Conservation (phyloP, 2,888 invertebrate genomes). For the Abrostola triplasia region DNA sequence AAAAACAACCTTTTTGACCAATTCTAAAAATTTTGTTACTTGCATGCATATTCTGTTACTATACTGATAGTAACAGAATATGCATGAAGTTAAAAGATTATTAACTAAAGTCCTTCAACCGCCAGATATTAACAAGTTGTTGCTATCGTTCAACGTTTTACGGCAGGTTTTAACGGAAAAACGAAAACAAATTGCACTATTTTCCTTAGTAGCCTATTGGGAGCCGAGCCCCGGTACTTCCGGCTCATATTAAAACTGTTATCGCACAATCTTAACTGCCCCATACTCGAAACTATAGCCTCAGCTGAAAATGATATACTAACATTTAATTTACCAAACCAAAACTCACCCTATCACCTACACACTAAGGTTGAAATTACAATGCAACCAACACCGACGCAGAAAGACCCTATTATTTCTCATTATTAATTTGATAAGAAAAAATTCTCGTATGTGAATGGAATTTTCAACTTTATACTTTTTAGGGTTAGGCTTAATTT, state of each 20-base stretch:
- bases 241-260: slow-evolving; percentile 87
- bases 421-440: slow-evolving; percentile 86
- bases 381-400: slow-evolving; percentile 24
- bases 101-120: neutral
- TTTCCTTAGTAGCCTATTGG: slow-evolving; percentile 73
- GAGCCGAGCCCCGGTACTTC: slow-evolving; percentile 75
- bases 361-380: slow-evolving; percentile 59
- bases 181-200: slow-evolving; percentile 77
- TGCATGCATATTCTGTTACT: too few relatives aligned
- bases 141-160: slow-evolving; percentile 35
- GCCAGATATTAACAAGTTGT: slow-evolving; percentile 16
- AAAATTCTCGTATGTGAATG: slow-evolving; percentile 64
- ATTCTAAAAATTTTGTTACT: too few relatives aligned
- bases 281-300: slow-evolving; percentile 84
- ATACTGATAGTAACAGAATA: too few relatives aligned
- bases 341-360: slow-evolving; percentile 65
- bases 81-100: neutral
- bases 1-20: too few relatives aligned
- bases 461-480: slow-evolving; percentile 65
- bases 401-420: slow-evolving; percentile 76
- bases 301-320: slow-evolving; percentile 84
- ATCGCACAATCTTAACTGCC: slow-evolving; percentile 86
- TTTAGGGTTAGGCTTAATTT: slow-evolving; percentile 49
- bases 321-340: slow-evolving; percentile 59
- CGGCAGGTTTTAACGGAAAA: slow-evolving; percentile 59